Evolutionary conservation across 2,113 vertebrate genomes (phyloP).

Genomic region (Calyptomena viridis): DNA sequence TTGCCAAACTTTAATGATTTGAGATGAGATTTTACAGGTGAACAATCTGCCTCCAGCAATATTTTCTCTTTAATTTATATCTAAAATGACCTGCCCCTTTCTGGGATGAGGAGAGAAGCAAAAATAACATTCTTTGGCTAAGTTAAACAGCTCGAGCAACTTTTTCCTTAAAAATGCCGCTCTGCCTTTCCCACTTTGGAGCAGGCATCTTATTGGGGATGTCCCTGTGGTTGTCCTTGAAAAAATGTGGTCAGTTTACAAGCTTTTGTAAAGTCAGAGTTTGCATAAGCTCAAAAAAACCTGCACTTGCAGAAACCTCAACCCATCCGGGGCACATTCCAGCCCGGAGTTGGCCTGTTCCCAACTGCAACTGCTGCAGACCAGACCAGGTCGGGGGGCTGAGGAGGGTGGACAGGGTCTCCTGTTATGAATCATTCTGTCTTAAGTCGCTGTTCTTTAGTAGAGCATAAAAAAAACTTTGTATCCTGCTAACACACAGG

Average conservation of each 20-base stretch:
- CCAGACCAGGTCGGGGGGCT: neutral
- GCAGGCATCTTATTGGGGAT: neutral
- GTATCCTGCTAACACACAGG: rapidly evolving
- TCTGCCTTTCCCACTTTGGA: neutral
- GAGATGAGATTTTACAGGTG: constrained; percentile 51
- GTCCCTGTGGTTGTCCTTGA: neutral
- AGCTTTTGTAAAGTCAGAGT: neutral
- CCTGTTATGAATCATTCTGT: neutral
- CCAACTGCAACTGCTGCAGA: neutral
- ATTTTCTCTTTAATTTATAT: constrained; percentile 11
- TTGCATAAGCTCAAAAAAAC: neutral
- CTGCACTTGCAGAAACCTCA: neutral
- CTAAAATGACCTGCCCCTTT: neutral
- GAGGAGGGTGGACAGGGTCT: rapidly evolving
- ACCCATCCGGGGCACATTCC: rapidly evolving
- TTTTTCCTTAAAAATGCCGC: neutral
- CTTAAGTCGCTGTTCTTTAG: neutral
- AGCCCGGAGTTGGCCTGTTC: neutral
- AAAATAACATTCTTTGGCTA: neutral
- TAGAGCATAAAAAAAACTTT: neutral
- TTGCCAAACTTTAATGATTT: constrained; percentile 40
- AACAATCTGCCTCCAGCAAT: neutral
- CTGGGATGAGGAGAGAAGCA: neutral
- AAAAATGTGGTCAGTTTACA: neutral
- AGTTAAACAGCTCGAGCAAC: neutral